Conservation (phyloP, 2,888 invertebrate species). For the Nomada goodeniana region DNA sequence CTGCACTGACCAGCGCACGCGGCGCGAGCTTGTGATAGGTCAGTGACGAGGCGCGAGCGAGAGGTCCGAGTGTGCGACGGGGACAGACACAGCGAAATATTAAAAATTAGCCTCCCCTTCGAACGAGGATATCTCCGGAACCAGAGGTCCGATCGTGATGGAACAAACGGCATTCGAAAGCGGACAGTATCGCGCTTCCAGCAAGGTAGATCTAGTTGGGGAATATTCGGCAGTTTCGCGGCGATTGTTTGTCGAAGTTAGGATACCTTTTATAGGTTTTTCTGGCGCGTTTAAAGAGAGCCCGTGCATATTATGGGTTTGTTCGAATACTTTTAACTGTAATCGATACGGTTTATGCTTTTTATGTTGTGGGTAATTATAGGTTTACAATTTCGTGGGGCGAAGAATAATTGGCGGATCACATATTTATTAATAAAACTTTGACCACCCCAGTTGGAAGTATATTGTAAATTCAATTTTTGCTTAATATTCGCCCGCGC, state of each 20-base stretch:
- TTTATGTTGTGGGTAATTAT: too few relatives aligned
- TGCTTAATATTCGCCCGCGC: too few relatives aligned
- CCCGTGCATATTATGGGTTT: neutral
- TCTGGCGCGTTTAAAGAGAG: neutral
- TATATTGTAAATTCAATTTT: too few relatives aligned
- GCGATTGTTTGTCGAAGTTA: neutral
- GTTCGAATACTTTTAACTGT: neutral
- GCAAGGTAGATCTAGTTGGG: fast-evolving
- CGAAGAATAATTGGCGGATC: too few relatives aligned
- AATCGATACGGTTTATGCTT: too few relatives aligned
- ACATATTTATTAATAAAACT: too few relatives aligned
- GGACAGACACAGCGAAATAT: constrained; percentile 10
- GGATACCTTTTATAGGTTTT: neutral
- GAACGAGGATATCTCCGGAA: constrained; percentile 33
- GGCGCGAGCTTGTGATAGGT: constrained; percentile 19
- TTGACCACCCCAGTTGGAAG: too few relatives aligned
- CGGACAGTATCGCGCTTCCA: neutral
- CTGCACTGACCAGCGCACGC: constrained; percentile 22
- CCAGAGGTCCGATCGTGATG: neutral
- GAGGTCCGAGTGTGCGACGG: constrained; percentile 13
- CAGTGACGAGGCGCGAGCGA: constrained; percentile 21
- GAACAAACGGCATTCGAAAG: neutral
- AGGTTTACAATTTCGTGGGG: too few relatives aligned
- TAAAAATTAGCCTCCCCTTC: constrained; percentile 29
- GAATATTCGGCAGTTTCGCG: neutral